Percentiles rank a stretch among this genome's conserved stretches.
These are phyloP conservation scores for Rhingia rostrata DNA, from an alignment of 2,888 invertebrate species.

Conservation along the genomic window DNA sequence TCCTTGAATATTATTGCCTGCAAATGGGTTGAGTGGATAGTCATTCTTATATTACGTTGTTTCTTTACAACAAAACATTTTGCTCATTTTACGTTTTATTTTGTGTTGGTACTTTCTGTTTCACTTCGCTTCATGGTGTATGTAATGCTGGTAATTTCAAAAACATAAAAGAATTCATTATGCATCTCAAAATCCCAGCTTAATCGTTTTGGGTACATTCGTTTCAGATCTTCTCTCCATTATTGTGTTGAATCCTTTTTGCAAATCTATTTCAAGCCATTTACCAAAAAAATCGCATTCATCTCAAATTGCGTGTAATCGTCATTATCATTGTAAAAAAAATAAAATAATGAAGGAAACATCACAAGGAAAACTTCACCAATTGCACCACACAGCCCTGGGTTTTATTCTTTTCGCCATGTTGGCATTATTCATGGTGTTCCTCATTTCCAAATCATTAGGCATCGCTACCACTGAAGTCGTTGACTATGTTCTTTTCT, in stretches of 20 bases:
- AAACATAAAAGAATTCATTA: background rate
- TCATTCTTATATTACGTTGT: no score
- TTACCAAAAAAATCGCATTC: conserved; percentile 25
- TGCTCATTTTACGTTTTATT: no score
- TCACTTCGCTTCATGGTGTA: no score
- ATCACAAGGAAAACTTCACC: conserved; percentile 47
- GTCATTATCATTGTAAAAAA: conserved; percentile 14
- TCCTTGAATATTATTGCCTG: no score
- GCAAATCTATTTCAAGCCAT: conserved; percentile 25
- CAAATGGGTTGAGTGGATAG: no score
- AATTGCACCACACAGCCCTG: conserved; percentile 47
- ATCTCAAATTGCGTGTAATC: conserved; percentile 51
- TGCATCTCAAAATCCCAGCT: background rate
- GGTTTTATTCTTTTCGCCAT: conserved; percentile 12
- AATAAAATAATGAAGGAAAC: background rate
- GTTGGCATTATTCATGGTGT: conserved; percentile 54
- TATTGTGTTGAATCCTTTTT: conserved; percentile 25
- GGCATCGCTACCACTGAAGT: conserved; percentile 48
- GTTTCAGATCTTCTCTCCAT: background rate
- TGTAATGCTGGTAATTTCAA: no score
- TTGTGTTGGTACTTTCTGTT: no score
- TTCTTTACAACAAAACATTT: no score
- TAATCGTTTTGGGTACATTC: conserved; percentile 1
- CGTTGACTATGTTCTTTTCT: conserved; percentile 50
- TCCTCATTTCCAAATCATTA: conserved; percentile 71